Conservation (phyloP, 2,113 vertebrate species). For the Craseonycteris thonglongyai region DNA sequence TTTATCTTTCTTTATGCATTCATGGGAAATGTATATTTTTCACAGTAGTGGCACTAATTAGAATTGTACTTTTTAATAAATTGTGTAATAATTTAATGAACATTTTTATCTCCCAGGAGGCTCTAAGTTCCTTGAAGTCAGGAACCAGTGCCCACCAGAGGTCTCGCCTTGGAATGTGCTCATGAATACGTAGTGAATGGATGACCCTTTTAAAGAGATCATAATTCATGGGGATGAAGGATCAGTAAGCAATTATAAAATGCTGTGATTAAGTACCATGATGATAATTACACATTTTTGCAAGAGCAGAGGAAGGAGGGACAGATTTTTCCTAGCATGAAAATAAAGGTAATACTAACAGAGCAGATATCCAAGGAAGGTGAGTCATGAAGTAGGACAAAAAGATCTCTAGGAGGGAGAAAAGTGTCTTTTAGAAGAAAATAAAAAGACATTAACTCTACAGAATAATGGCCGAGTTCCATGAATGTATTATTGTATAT, state of each 20-base stretch:
- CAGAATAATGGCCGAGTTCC: neutral
- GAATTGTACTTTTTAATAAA: neutral
- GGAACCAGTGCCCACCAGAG: neutral
- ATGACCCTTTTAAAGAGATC: neutral
- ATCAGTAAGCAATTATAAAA: neutral
- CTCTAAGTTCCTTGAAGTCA: neutral
- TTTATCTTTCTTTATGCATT: neutral
- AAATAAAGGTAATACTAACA: neutral
- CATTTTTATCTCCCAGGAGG: neutral
- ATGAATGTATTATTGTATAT: neutral
- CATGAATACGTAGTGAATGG: neutral
- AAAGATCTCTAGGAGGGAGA: neutral
- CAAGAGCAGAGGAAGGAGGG: neutral
- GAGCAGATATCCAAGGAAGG: neutral
- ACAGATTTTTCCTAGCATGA: neutral
- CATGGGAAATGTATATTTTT: neutral
- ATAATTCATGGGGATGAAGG: neutral
- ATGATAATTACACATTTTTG: neutral
- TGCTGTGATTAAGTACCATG: neutral
- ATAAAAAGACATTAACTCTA: neutral
- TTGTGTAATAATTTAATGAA: neutral
- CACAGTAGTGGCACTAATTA: neutral
- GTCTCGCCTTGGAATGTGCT: neutral
- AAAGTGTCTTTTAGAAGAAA: neutral
- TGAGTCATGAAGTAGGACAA: neutral